Conservation (phyloP, 2,797 vertebrate species). For the Melopsittacus undulatus region DNA sequence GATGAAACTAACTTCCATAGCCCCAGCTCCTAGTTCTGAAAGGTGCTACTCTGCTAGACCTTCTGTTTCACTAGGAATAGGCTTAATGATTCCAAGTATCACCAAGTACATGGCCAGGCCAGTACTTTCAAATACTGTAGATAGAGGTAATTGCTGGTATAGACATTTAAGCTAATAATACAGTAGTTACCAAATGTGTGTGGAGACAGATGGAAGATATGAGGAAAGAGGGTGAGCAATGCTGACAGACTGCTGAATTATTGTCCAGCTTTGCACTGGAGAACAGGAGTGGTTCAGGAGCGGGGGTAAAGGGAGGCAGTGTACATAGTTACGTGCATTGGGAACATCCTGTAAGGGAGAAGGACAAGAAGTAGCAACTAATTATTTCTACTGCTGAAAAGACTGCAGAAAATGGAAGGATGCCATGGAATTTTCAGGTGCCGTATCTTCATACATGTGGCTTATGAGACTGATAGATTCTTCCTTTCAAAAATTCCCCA, state of each 20-base stretch:
- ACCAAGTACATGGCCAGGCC: background rate
- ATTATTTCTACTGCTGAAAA: background rate
- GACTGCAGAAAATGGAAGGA: background rate
- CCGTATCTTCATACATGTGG: background rate
- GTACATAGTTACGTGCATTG: background rate
- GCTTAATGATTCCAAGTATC: background rate
- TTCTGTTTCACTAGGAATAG: background rate
- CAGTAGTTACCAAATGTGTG: background rate
- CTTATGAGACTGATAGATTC: background rate
- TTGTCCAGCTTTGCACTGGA: background rate
- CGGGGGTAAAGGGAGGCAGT: background rate
- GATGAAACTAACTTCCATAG: background rate
- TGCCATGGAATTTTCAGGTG: background rate
- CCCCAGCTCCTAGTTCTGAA: background rate
- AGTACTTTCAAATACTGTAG: background rate
- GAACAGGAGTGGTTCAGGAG: background rate
- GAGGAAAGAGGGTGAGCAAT: background rate
- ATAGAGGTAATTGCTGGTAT: background rate
- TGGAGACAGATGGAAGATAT: background rate
- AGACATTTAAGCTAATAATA: background rate
- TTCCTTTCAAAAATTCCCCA: background rate
- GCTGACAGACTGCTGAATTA: background rate
- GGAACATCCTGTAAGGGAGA: background rate
- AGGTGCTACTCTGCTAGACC: background rate
- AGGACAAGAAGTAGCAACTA: background rate